Evolutionary conservation across 35 echinoderm and acorn worm species (phyloP).

Genomic region (Amphiura filiformis): DNA sequence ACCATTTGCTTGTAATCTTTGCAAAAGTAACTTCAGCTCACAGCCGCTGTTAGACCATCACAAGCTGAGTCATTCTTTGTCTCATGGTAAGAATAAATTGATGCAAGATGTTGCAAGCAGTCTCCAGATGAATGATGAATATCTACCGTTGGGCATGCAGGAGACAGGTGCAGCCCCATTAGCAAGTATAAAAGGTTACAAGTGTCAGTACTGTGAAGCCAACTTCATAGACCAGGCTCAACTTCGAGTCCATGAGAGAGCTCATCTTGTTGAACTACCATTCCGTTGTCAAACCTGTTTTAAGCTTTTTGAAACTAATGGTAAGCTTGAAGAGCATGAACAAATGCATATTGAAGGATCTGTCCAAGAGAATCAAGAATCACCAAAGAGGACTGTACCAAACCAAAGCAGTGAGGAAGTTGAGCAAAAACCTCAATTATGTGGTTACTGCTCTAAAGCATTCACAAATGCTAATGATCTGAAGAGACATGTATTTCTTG

Average conservation of each 20-base stretch:
- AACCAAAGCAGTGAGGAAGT: background rate
- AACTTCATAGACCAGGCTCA: background rate
- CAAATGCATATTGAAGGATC: background rate
- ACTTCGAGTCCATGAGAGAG: background rate
- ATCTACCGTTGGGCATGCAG: too few species aligned
- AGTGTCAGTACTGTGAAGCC: background rate
- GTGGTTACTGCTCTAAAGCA: background rate
- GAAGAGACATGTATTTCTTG: background rate
- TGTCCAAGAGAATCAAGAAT: background rate
- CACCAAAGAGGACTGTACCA: background rate
- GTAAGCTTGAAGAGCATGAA: background rate
- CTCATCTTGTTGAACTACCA: background rate
- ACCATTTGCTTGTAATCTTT: background rate
- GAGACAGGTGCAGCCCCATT: background rate
- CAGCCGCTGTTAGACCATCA: background rate
- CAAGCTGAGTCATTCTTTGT: background rate
- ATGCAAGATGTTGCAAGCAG: too few species aligned
- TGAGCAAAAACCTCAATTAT: background rate
- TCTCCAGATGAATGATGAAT: too few species aligned
- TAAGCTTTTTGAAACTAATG: slow-evolving; percentile 4
- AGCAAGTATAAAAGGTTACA: background rate
- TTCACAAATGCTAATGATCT: background rate
- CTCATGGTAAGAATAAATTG: background rate
- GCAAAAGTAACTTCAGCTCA: slow-evolving; percentile 7
- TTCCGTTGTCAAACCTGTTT: background rate